A percentile compares a stretch with the other conserved stretches of the same genome.
These are phyloP conservation scores for Odontophorus gujanensis DNA, from an alignment of 2,113 vertebrate genomes.

Conservation along the genomic window DNA sequence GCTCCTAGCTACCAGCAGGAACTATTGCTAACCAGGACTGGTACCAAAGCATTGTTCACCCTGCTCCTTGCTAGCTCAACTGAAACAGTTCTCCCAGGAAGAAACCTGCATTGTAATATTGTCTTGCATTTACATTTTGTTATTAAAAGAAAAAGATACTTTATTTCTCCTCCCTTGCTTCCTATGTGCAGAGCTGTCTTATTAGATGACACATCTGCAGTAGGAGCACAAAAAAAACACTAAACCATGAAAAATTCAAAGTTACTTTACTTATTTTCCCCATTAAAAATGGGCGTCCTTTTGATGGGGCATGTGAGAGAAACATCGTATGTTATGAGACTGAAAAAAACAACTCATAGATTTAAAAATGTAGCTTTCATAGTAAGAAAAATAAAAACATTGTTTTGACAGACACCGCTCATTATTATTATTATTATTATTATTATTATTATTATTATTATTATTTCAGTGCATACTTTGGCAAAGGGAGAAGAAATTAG, in stretches of 20 bases:
- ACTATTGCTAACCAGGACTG: background rate
- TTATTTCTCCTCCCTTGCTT: background rate
- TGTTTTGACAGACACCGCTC: background rate
- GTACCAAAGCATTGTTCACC: background rate
- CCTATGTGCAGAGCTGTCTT: background rate
- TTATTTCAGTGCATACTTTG: background rate
- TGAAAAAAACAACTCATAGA: background rate
- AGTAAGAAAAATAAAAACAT: background rate
- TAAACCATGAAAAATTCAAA: background rate
- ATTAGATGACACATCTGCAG: background rate
- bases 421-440: background rate
- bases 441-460: background rate
- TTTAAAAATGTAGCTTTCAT: background rate
- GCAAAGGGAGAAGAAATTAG: background rate
- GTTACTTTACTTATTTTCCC: background rate
- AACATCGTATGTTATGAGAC: background rate
- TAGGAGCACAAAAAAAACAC: background rate
- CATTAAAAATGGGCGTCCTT: background rate
- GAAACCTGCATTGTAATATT: background rate
- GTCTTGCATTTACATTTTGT: background rate
- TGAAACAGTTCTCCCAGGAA: conserved; percentile 6
- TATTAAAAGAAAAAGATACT: background rate
- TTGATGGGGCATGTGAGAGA: background rate
- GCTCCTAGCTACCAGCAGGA: conserved; percentile 27
- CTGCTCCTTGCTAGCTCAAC: background rate